These are phyloP conservation scores for Dioctria linearis DNA, from an alignment of 2,888 invertebrate genomes.

Conservation along the genomic window DNA sequence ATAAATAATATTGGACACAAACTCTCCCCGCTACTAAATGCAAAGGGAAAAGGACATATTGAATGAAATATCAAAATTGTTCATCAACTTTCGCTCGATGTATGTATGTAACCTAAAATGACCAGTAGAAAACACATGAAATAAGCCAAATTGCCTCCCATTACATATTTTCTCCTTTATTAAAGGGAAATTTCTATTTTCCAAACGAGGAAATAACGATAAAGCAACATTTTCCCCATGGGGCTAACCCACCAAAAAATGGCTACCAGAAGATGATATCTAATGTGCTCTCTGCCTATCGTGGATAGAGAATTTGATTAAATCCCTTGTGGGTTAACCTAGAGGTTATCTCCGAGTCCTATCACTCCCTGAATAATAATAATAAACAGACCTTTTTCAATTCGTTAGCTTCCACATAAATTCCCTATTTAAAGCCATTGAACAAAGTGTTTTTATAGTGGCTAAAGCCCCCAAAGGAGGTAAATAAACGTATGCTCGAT, in stretches of 20 bases:
- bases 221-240: conserved; percentile 33
- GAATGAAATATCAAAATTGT: conserved; percentile 23
- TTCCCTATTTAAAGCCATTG: conserved; percentile 39
- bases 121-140: conserved; percentile 21
- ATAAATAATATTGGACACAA: conserved; percentile 18
- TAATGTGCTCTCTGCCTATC: background rate
- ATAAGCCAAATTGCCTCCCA: conserved; percentile 9
- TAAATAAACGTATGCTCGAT: no score
- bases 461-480: background rate
- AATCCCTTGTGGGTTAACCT: conserved; percentile 43
- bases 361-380: conserved; percentile 31
- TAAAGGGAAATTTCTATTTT: conserved; percentile 44
- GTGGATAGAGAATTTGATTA: conserved; percentile 36
- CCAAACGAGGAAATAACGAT: conserved; percentile 49
- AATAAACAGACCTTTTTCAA: conserved; percentile 49
- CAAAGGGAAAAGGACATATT: background rate
- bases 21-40: background rate
- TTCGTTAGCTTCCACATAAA: conserved; percentile 31
- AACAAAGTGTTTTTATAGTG: conserved; percentile 46
- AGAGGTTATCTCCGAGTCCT: conserved; percentile 19
- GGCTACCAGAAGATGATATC: conserved; percentile 46
- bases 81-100: background rate
- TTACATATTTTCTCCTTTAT: conserved; percentile 39
- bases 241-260: conserved; percentile 34
- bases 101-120: background rate